A percentile compares a stretch with the other conserved stretches of the same genome.
phyloP scores from a whole-genome alignment of 2,797 vertebrate species.

The Pipistrellus kuhlii region DNA sequence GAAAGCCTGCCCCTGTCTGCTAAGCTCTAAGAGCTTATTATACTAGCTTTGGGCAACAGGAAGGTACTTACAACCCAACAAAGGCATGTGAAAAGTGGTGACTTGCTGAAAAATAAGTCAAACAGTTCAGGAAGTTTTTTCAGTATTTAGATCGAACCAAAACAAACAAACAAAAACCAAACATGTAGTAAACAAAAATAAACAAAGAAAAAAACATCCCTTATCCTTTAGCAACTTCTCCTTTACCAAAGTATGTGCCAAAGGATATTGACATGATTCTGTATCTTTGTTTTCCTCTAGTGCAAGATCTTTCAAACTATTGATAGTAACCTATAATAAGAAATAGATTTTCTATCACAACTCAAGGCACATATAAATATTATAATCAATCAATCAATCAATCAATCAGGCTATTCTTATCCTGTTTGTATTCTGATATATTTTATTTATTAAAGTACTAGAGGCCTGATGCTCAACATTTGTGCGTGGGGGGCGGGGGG shows the following conservation, averaged over 20 bases:
- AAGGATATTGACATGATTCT: not conserved
- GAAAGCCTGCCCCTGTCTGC: not conserved
- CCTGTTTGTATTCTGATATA: not conserved
- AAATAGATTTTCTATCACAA: not conserved
- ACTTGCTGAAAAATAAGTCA: not conserved
- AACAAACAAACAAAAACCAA: constrained; percentile 48
- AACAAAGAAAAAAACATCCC: not conserved
- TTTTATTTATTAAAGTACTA: not conserved
- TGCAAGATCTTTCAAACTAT: not conserved
- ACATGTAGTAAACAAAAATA: not conserved
- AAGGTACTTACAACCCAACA: not conserved
- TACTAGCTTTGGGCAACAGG: not conserved
- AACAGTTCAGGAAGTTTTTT: not conserved
- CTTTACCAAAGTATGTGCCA: not conserved
- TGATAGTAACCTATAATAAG: not conserved
- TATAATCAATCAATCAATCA: not conserved
- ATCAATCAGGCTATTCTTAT: not conserved
- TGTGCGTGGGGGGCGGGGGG: no score
- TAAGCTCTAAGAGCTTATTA: constrained; percentile 1
- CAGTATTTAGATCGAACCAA: constrained; percentile 23
- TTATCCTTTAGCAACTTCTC: not conserved
- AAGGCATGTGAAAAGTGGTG: not conserved
- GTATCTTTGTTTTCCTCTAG: not conserved
- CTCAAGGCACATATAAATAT: not conserved
- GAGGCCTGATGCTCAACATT: no score